Evolutionary conservation across 2,113 vertebrate genomes (phyloP).

Genomic region (Clinocottus analis): DNA sequence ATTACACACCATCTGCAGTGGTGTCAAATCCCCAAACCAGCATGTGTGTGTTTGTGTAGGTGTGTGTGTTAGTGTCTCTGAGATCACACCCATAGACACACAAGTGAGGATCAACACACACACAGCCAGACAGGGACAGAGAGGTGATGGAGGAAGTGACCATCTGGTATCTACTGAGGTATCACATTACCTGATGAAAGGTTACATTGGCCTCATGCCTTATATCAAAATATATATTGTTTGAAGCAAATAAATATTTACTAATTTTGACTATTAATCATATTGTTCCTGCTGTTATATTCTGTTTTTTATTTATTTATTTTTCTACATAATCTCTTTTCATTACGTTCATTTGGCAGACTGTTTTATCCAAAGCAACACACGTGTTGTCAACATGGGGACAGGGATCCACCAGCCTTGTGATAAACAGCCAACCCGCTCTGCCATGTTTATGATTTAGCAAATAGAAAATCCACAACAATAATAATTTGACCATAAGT

Average conservation of each 20-base stretch:
- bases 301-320: too few relatives aligned
- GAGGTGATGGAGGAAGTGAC: constrained; percentile 67
- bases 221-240: not conserved
- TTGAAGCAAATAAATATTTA: not conserved
- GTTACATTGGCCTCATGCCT: constrained; percentile 29
- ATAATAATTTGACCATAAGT: not conserved
- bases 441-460: not conserved
- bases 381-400: not conserved
- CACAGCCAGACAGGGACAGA: constrained; percentile 46
- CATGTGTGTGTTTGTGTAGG: constrained; percentile 26
- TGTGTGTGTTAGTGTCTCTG: constrained; percentile 29
- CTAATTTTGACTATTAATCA: not conserved
- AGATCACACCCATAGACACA: constrained; percentile 52
- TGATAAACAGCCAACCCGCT: not conserved
- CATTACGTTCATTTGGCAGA: not conserved
- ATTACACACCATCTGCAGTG: constrained; percentile 70
- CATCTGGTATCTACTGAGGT: constrained; percentile 68
- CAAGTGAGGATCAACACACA: constrained; percentile 59
- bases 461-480: not conserved
- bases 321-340: not conserved
- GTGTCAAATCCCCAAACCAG: constrained; percentile 60
- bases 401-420: not conserved
- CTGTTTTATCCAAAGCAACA: not conserved
- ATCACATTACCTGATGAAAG: constrained; percentile 61
- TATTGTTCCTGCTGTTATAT: not conserved